These are phyloP conservation scores for Archips xylosteana DNA, from an alignment of 2,888 invertebrate species.

Conservation along the genomic window DNA sequence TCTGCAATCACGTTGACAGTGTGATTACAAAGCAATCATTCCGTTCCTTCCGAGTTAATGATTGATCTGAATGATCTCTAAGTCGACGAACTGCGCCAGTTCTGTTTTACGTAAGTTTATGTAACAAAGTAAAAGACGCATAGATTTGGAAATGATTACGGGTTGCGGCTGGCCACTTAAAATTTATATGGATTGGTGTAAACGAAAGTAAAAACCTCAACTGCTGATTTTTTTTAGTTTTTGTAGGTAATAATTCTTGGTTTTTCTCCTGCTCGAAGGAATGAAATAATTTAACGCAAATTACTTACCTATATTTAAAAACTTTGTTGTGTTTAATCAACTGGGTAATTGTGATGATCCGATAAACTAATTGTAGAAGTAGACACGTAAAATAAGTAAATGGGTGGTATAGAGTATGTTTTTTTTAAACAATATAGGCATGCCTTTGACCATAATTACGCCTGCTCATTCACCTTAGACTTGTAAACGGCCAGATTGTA, in stretches of 20 bases:
- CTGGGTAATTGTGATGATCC: too few species aligned
- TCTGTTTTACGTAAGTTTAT: conserved; percentile 23
- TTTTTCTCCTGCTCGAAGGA: not conserved
- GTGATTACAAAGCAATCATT: conserved; percentile 35
- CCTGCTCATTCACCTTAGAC: too few species aligned
- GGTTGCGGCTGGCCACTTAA: conserved; percentile 15
- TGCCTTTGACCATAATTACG: too few species aligned
- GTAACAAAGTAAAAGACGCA: conserved; percentile 18
- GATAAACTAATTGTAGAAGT: too few species aligned
- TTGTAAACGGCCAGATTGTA: too few species aligned
- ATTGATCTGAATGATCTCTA: conserved; percentile 19
- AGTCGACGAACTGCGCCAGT: conserved; percentile 28
- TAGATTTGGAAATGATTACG: conserved; percentile 11
- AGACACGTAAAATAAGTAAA: too few species aligned
- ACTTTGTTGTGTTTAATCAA: not conserved
- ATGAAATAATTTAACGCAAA: too few species aligned
- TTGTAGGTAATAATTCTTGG: not conserved
- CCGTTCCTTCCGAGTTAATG: conserved; percentile 33
- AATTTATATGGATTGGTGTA: not conserved
- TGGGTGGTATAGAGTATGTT: too few species aligned
- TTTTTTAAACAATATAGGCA: too few species aligned
- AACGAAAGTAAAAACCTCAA: not conserved
- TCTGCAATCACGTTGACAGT: conserved; percentile 32
- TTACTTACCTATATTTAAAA: too few species aligned
- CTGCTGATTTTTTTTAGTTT: not conserved